phyloP scores from a whole-genome alignment of 2,797 vertebrate genomes.

The Pipistrellus kuhlii region DNA sequence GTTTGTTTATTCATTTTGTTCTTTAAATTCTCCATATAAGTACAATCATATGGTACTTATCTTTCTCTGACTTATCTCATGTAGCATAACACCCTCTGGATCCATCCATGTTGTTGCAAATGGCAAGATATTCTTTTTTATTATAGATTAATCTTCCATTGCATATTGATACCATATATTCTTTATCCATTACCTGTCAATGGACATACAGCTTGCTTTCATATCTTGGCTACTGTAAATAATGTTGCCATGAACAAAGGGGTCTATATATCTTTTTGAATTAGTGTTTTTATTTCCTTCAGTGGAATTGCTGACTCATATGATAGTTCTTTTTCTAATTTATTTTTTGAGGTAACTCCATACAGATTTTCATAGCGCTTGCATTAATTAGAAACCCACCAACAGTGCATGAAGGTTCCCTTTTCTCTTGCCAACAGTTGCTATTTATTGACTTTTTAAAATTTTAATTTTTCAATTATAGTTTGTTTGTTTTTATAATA shows the following conservation, averaged over 20 bases:
- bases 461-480: neutral
- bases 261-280: neutral
- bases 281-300: neutral
- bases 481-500: neutral
- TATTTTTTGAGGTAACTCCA: neutral
- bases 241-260: neutral
- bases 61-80: neutral
- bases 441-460: neutral
- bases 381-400: neutral
- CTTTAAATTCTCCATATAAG: neutral
- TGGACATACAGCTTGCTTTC: neutral
- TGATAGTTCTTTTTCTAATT: neutral
- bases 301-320: neutral
- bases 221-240: neutral
- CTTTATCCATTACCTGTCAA: neutral
- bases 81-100: neutral
- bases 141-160: neutral
- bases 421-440: neutral
- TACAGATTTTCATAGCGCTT: neutral
- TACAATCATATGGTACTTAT: neutral
- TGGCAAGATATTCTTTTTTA: neutral
- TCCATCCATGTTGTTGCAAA: neutral
- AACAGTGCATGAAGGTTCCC: neutral
- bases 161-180: neutral
- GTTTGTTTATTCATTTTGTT: neutral